Evolutionary conservation across 92 coral and sea anemone genomes (phyloP).

Genomic region (Desmophyllum pertusum): DNA sequence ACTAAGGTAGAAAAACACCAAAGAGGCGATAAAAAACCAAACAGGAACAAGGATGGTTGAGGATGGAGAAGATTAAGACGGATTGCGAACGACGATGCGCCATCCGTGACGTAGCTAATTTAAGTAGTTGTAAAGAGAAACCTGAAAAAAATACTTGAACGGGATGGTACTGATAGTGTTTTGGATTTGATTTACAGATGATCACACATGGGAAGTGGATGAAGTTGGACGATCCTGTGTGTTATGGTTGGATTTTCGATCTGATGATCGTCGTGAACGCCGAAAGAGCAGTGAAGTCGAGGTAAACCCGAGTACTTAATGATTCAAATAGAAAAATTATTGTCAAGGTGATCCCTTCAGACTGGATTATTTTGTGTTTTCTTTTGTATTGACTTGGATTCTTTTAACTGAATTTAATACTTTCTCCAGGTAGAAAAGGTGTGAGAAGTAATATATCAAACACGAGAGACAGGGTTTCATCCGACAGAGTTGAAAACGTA

Average conservation of each 20-base stretch:
- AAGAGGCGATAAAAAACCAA: too few species aligned
- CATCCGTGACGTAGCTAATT: too few species aligned
- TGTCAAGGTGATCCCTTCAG: background rate
- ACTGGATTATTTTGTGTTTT: too few species aligned
- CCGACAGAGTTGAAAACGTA: too few species aligned
- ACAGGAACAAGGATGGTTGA: too few species aligned
- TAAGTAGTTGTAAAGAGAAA: too few species aligned
- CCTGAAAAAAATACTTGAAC: too few species aligned
- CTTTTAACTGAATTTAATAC: background rate
- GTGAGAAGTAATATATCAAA: too few species aligned
- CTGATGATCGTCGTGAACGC: slow-evolving; percentile 40
- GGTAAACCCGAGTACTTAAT: background rate
- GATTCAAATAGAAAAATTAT: background rate
- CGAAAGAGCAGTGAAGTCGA: slow-evolving; percentile 8
- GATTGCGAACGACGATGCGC: too few species aligned
- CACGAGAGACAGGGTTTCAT: too few species aligned
- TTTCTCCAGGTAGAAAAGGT: background rate
- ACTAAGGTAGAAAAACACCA: too few species aligned
- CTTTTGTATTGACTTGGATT: background rate
- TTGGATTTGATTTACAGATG: slow-evolving; percentile 19
- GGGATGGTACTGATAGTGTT: background rate
- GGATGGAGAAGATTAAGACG: too few species aligned
- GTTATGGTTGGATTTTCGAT: slow-evolving; percentile 72
- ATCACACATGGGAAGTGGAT: slow-evolving; percentile 47
- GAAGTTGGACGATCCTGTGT: slow-evolving; percentile 58